Percentiles rank a stretch among this genome's conserved stretches.
These are phyloP conservation scores for Papilio glaucus DNA, from an alignment of 1,140 invertebrate species.

Conservation along the genomic window DNA sequence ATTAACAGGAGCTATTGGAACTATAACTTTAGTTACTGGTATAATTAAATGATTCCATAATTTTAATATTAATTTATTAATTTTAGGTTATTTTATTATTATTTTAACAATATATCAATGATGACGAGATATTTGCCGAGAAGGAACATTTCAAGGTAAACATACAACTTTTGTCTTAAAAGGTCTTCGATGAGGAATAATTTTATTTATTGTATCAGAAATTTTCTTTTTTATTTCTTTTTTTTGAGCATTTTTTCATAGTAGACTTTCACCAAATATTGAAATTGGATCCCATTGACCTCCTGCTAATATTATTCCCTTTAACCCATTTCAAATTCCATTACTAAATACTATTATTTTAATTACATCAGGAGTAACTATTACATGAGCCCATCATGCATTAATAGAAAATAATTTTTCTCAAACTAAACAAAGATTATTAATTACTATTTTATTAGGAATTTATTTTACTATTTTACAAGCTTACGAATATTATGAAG, in stretches of 20 bases:
- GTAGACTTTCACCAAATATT: slow-evolving; percentile 84
- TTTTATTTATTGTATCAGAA: slow-evolving; percentile 85
- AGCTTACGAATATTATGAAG: slow-evolving; percentile 66
- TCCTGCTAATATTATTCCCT: slow-evolving; percentile 83
- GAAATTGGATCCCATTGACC: slow-evolving; percentile 86
- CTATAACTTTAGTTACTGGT: slow-evolving; percentile 74
- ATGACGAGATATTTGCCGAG: slow-evolving; percentile 86
- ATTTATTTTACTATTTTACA: slow-evolving; percentile 83
- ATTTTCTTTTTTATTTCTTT: slow-evolving; percentile 82
- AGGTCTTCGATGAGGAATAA: slow-evolving; percentile 67
- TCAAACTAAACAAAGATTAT: slow-evolving; percentile 74
- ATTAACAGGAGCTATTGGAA: slow-evolving; percentile 73
- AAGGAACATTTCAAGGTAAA: slow-evolving; percentile 84
- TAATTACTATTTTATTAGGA: slow-evolving; percentile 84
- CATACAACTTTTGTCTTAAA: slow-evolving; percentile 76
- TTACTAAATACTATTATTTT: slow-evolving; percentile 85
- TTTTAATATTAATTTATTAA: slow-evolving; percentile 73
- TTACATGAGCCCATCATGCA: slow-evolving; percentile 37
- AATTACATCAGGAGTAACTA: slow-evolving; percentile 58
- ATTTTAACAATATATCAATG: slow-evolving; percentile 84
- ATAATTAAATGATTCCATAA: slow-evolving; percentile 82
- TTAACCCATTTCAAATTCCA: slow-evolving; percentile 86
- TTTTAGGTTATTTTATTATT: slow-evolving; percentile 75
- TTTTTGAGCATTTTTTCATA: slow-evolving; percentile 85
- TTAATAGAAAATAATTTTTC: slow-evolving; percentile 57